Base-by-base conservation (phyloP, 2,888 invertebrate species). In the Oligia latruncula region DNA sequence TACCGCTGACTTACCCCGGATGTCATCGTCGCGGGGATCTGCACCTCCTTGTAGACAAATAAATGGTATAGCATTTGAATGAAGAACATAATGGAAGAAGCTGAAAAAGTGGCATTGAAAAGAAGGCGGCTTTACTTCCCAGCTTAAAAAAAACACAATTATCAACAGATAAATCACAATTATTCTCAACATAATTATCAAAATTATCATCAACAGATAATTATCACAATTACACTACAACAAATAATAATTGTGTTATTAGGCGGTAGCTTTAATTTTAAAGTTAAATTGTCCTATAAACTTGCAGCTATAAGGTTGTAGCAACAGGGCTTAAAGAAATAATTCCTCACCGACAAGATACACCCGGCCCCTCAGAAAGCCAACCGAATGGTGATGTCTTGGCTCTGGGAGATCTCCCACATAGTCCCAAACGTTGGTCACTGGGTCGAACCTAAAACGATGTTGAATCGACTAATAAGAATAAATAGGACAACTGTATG, bases 321-420 rank as follows among this genome's bases (percentile, higher is more conserved):
- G 23, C 23, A 58, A 58, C 23, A 58, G 23, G 23, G 58, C 58
- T 58, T 58, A 58, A 3, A 43, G 40, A 20, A n/a, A 6, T 5
- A n/a, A 8, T 68, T 75, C 75, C 90, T 93, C 95, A 97, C 98
- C 98, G 84, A 97, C 97, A 86, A 98, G 95, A 92, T 98, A 98
- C 58, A 98, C 97, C 85, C 97, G 96, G 78, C 98, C 98, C 89
- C 97, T 97, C 70, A 98, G 94, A 89, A 97, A 97, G 29, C 97
- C 97, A 0, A 97, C 97, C 0, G 97, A 97, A 91, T 98, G 98
- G 91, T 98, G 98, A 90, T 98, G 98, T 80, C 98, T 96, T 0
- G 98, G 98, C 90, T 98, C 97, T 0, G 98, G 98, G 82, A 98
- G 96, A 83, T 97, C 97, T 5, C 98, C 98, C 0, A 98, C 97